Evolutionary conservation across 2,888 invertebrate species (phyloP), one percentile per base, ranked within the genome.

Genomic region (Spodoptera exigua): DNA sequence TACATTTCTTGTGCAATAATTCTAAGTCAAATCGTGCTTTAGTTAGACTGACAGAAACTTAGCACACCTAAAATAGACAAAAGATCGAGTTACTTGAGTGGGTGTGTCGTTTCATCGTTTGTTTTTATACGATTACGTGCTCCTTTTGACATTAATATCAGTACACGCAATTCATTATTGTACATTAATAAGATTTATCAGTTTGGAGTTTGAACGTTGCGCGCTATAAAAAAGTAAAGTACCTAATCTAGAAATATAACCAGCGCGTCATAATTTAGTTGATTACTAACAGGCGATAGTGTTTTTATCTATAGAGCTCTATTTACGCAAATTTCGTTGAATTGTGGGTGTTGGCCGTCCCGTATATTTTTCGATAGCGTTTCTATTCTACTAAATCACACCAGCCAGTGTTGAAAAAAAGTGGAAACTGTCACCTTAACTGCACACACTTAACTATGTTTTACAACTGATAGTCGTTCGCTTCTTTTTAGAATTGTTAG

Each of bases 51-150:
- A 18, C 2, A 3, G 3, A 18, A 18, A 2, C 3, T 18, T n/a
- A n/a, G n/a, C n/a, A n/a, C n/a, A n/a, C 2, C 27, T 1, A 9
- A 27, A 27, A 27, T 27, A 27, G 27, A 27, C 7, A 1, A 27
- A 1, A 27, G 27, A 27, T 27, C 27, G 7, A 27, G 27, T 27
- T 0, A 7, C 7, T 27, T 34, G 40, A 35, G 49, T 61, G 69
- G 73, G 74, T 61, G 74, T 73, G 70, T 57, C 69, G 21, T 39
- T 60, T 71, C 69, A 74, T 57, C 69, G 21, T 39, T 60, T 71
- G 53, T 61, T 47, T 63, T 44, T 47, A 39, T 53, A 45, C 57
- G 56, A 49, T 73, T 56, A 41, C 43, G 36, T 57, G 49, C 59
- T 51, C 39, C 39, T 39, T 46, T 56, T 43, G 14, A 17, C 46